phyloP scores from a whole-genome alignment of 2,888 invertebrate genomes.

The Platycheirus albimanus region DNA sequence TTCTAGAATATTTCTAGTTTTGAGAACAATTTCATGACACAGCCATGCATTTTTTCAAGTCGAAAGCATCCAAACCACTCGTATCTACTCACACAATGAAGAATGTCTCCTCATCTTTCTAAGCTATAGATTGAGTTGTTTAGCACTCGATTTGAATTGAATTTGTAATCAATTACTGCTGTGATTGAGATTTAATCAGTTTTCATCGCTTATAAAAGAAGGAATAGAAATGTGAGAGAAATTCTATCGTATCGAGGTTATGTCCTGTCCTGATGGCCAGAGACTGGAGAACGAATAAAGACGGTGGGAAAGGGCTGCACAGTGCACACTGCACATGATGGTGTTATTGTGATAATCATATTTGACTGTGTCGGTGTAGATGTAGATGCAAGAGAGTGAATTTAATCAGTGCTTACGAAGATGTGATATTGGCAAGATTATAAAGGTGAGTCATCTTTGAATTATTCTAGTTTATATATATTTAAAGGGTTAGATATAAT shows the following conservation, averaged over 20 bases:
- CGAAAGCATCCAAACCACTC: not conserved
- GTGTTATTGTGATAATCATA: slow-evolving; percentile 10
- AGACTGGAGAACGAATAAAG: not conserved
- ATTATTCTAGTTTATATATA: too few relatives aligned
- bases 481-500: too few relatives aligned
- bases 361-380: not conserved
- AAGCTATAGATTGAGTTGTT: slow-evolving; percentile 21
- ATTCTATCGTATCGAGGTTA: too few relatives aligned
- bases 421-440: too few relatives aligned
- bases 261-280: not conserved
- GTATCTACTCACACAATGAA: not conserved
- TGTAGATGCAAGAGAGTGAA: not conserved
- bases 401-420: too few relatives aligned
- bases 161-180: slow-evolving; percentile 53
- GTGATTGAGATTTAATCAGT: slow-evolving; percentile 54
- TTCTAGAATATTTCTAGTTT: too few relatives aligned
- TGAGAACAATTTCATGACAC: too few relatives aligned
- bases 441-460: too few relatives aligned
- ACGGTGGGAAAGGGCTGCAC: not conserved
- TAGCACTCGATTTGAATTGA: slow-evolving; percentile 51
- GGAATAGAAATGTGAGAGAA: not conserved
- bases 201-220: slow-evolving; percentile 19
- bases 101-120: too few relatives aligned
- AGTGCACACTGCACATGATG: slow-evolving; percentile 50
- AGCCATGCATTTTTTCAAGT: too few relatives aligned